Evolutionary conservation across 2,113 vertebrate genomes (phyloP), one percentile per base, ranked within the genome.

Genomic region (Lynx canadensis): DNA sequence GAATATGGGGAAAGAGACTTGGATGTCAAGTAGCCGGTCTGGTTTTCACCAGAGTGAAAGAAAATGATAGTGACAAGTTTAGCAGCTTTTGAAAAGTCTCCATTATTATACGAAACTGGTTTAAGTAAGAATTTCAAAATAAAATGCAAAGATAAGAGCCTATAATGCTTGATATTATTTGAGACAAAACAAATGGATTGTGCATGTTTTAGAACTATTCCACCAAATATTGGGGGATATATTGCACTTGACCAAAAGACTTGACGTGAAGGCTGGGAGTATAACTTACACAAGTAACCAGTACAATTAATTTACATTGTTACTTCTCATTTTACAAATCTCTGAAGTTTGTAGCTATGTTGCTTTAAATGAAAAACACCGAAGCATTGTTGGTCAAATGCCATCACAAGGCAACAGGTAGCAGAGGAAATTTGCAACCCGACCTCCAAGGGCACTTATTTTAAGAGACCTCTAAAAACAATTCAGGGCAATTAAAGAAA

Each of bases 81-180:
- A 65, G 48, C 36, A 18, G 33, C 15, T 68, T 95, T 52, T 25
- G 25, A 82, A 74, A 80, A 86, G 4, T 68, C 52, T 82, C 65
- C 55, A n/a, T 66, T 94, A 89, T 89, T 38, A 48, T 57, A 65
- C 69, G 16, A 27, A 85, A 68, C 63, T 55, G 38, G 14, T 78
- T 91, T 45, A 57, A n/a, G 45, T 63, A n/a, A 69, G 71, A 74
- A 78, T 95, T 94, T 85, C 16, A 95, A 88, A 78, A 31, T 66
- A 76, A 79, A 91, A 81, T 41, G 63, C 25, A 29, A 48, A 89
- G 93, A 80, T 10, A 71, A 78, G 90, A 73, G 52, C n/a, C 27
- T 93, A 6, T 12, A 27, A 36, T 25, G 27, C 38, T 41, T 52
- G 27, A 38, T 7, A 63, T 45, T 36, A 45, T 23, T 50, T 71